These are phyloP conservation scores for Trissolcus japonicus DNA, from an alignment of 2,888 invertebrate species.

Conservation along the genomic window DNA sequence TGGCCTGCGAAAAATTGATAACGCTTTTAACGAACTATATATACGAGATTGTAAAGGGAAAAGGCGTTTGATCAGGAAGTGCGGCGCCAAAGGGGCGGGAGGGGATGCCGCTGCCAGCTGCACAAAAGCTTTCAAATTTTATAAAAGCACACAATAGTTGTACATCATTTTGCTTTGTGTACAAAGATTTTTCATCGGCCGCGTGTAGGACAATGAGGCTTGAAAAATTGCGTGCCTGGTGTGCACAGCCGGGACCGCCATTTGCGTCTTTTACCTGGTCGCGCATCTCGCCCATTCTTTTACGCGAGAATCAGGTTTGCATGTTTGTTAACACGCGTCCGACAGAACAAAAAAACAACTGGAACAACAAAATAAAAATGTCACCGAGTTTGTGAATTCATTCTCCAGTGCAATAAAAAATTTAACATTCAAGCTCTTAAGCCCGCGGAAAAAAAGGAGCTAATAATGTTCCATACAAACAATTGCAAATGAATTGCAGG, in stretches of 20 bases:
- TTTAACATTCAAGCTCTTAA: no score
- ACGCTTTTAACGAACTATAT: slow-evolving; percentile 17
- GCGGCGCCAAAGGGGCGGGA: not conserved
- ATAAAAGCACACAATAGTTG: slow-evolving; percentile 44
- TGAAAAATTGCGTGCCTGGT: slow-evolving; percentile 64
- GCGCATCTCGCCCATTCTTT: not conserved
- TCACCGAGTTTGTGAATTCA: no score
- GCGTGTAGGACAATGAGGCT: slow-evolving; percentile 64
- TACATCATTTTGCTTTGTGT: slow-evolving; percentile 61
- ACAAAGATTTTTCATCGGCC: slow-evolving; percentile 61
- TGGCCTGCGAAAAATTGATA: slow-evolving; percentile 12
- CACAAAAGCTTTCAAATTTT: slow-evolving; percentile 41
- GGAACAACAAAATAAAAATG: no score
- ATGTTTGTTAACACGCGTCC: not conserved
- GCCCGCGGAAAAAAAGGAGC: no score
- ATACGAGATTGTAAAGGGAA: slow-evolving; percentile 1
- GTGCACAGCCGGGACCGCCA: slow-evolving; percentile 10
- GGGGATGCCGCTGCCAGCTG: slow-evolving; percentile 8
- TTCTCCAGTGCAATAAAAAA: no score
- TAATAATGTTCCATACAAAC: no score
- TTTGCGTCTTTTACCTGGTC: slow-evolving; percentile 37
- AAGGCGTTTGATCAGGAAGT: slow-evolving; percentile 14
- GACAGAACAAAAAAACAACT: no score
- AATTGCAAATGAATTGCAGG: no score
- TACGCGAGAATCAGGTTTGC: not conserved